phyloP scores from a whole-genome alignment of 2,113 vertebrate species.

The Dicentrarchus labrax region DNA sequence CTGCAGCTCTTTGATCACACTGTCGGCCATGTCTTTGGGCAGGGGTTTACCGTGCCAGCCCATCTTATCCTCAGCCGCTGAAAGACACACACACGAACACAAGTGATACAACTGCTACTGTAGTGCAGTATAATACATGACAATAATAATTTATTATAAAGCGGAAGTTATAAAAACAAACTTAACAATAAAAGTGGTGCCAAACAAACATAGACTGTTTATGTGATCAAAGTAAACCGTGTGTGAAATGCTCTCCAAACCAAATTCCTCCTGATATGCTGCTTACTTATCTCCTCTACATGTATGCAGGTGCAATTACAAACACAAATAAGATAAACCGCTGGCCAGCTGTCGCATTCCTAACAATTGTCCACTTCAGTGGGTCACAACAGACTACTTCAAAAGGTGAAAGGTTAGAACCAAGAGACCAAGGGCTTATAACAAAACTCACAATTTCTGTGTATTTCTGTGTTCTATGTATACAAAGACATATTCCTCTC shows the following conservation, averaged over 20 bases:
- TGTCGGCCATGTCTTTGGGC: slow-evolving; percentile 92
- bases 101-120: neutral
- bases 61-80: slow-evolving; percentile 94
- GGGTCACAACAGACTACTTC: slow-evolving; percentile 29
- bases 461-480: neutral
- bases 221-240: neutral
- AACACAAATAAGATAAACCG: neutral
- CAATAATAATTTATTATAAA: neutral
- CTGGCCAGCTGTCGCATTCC: slow-evolving; percentile 15
- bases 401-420: slow-evolving; percentile 44
- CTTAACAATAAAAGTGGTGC: neutral
- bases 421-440: slow-evolving; percentile 35
- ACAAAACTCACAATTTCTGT: slow-evolving; percentile 12
- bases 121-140: neutral
- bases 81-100: slow-evolving; percentile 9
- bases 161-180: neutral
- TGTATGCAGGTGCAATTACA: neutral
- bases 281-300: neutral
- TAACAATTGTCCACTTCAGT: slow-evolving; percentile 52
- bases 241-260: neutral
- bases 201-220: neutral
- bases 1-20: slow-evolving; percentile 89
- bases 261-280: neutral
- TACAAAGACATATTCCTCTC: slow-evolving; percentile 26
- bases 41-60: slow-evolving; percentile 96